Evolutionary conservation across 2,888 invertebrate species (phyloP), one percentile per base, ranked within the genome.

Genomic region (Helicoverpa assulta): DNA sequence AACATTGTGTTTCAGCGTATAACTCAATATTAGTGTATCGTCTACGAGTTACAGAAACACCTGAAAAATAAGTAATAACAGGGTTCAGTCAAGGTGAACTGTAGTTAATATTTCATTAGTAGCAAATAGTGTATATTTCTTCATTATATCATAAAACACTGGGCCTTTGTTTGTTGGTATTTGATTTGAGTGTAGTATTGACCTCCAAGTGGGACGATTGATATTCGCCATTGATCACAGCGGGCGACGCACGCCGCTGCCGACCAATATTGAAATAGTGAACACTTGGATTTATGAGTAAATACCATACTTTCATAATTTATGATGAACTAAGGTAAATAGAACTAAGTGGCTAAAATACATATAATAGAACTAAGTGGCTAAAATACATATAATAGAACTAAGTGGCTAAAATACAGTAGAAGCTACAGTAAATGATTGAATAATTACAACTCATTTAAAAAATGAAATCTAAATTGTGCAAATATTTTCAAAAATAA

Each of bases 141-240:
- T 59, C 52, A 68, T 71, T 60, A 47, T 63, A 63, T 66, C 59
- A 73, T 54, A 40, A 56, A 62, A 57, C 43, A 12, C 55, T 55
- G 37, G 40, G 43, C 55, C 61, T 78, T 19, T 50, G 67, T 68
- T 73, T 66, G 55, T 60, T 63, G 50, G 65, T 53, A 68, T 77
- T 73, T 70, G 70, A 62, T 72, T 72, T 58, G 52, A 59, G 56
- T 69, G 70, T 68, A 69, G 54, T 54, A 56, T 51, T 66, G 74
- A 67, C 76, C 74, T 70, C 66, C 26, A 66, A 61, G 52, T 57
- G 61, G 61, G 68, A 71, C 72, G 82, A 82, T 80, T 82, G 74
- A 82, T 74, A 68, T 54, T 51, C 66, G 55, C 51, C 73, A 82
- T 82, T 80, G 68, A 80, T 82, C 80, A 80, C 68, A 69, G 52